Evolutionary conservation across 1,140 invertebrate species (phyloP).

Genomic region (Triops longicaudatus): DNA sequence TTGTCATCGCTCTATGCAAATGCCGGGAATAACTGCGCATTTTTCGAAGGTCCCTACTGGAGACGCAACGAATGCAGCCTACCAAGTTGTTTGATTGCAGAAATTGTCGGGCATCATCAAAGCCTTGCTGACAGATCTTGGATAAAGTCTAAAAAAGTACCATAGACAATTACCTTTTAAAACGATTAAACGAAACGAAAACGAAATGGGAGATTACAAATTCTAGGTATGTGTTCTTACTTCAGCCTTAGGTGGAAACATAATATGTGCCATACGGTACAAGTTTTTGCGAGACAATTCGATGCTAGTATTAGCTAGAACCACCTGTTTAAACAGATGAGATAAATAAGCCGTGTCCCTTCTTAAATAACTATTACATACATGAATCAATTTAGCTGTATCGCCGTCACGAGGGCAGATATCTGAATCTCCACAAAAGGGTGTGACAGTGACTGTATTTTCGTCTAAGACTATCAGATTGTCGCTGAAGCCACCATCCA

Average conservation of each 20-base stretch:
- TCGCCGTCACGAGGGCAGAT: slow-evolving; percentile 62
- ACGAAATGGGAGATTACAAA: slow-evolving; percentile 21
- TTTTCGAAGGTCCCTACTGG: slow-evolving; percentile 51
- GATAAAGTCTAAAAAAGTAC: slow-evolving; percentile 51
- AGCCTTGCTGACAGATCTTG: slow-evolving; percentile 95
- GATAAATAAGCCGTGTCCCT: slow-evolving; percentile 17
- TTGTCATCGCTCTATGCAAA: slow-evolving; percentile 8
- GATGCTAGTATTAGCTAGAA: slow-evolving; percentile 89
- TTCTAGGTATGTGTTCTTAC: slow-evolving; percentile 39
- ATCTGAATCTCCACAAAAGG: slow-evolving; percentile 95
- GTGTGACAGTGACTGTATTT: slow-evolving; percentile 92
- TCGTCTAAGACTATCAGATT: slow-evolving; percentile 89
- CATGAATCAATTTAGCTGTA: slow-evolving; percentile 32
- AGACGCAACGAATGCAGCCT: slow-evolving; percentile 70
- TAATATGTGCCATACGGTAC: slow-evolving; percentile 77
- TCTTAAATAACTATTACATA: slow-evolving; percentile 20
- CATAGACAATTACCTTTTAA: neutral
- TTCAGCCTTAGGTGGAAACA: slow-evolving; percentile 92
- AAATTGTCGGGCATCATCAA: slow-evolving; percentile 89
- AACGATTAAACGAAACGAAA: slow-evolving; percentile 20
- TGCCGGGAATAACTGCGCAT: slow-evolving; percentile 28
- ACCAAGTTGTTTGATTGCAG: slow-evolving; percentile 85
- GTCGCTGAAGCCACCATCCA: slow-evolving; percentile 94
- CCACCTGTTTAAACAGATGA: slow-evolving; percentile 53
- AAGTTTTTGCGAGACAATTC: slow-evolving; percentile 87